Evolutionary conservation across 2,797 vertebrate genomes (phyloP).

Genomic region (Otolemur crassicaudatus): DNA sequence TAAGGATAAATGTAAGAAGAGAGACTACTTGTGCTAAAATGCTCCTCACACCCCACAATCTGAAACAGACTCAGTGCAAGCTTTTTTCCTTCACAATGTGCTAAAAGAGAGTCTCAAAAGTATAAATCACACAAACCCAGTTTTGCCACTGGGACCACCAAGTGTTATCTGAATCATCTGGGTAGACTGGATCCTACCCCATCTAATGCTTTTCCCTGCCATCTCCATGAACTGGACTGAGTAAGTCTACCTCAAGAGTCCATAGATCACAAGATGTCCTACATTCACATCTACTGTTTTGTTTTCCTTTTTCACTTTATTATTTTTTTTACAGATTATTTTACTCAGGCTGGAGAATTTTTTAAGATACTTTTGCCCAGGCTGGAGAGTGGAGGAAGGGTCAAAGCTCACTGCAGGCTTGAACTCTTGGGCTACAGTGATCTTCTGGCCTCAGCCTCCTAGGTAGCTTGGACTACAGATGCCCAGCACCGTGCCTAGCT

Average conservation of each 20-base stretch:
- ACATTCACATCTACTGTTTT: not conserved
- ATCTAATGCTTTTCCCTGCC: not conserved
- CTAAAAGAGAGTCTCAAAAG: not conserved
- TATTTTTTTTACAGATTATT: not conserved
- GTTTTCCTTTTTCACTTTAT: not conserved
- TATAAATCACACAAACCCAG: not conserved
- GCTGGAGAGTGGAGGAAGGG: not conserved
- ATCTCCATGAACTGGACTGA: not conserved
- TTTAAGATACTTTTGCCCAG: not conserved
- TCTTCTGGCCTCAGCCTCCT: too few relatives aligned
- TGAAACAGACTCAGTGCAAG: not conserved
- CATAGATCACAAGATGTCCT: not conserved
- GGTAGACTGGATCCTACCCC: not conserved
- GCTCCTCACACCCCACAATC: not conserved
- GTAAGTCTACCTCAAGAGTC: not conserved
- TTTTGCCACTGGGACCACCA: not conserved
- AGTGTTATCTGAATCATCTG: not conserved
- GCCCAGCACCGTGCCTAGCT: too few relatives aligned
- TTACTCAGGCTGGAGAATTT: not conserved
- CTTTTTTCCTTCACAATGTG: not conserved
- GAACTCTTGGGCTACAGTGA: too few relatives aligned
- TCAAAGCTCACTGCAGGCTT: too few relatives aligned
- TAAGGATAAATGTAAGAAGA: not conserved
- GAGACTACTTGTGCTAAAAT: not conserved
- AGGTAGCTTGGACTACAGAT: too few relatives aligned